Percentiles rank a stretch among this genome's conserved stretches.
These are phyloP conservation scores for Machimus atricapillus DNA, from an alignment of 2,888 invertebrate genomes.

Conservation along the genomic window DNA sequence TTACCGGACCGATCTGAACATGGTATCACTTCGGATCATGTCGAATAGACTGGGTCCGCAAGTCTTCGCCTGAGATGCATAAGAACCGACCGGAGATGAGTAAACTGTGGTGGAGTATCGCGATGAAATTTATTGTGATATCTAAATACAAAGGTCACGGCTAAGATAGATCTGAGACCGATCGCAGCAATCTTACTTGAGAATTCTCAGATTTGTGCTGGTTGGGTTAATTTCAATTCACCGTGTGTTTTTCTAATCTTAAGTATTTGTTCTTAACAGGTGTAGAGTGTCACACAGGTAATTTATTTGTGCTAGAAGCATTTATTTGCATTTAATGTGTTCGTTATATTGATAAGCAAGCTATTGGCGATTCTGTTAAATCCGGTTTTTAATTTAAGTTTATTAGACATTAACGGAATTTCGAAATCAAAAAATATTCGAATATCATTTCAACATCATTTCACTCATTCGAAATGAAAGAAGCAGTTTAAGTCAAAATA, in stretches of 20 bases:
- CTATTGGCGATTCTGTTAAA: background rate
- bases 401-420: background rate
- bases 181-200: background rate
- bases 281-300: background rate
- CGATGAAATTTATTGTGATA: slow-evolving; percentile 15
- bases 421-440: too few species aligned
- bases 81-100: background rate
- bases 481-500: too few species aligned
- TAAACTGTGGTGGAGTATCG: background rate
- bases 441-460: too few species aligned
- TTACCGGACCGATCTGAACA: background rate
- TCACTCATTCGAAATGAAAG: too few species aligned
- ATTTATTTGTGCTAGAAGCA: background rate
- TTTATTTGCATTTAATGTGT: background rate
- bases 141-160: slow-evolving; percentile 14
- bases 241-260: background rate
- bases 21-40: background rate
- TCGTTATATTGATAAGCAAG: background rate
- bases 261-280: background rate
- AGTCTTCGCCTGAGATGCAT: background rate
- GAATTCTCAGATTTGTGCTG: background rate
- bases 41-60: background rate
- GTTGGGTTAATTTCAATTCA: background rate
- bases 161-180: background rate
- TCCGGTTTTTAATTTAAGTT: background rate